A percentile compares a stretch with the other conserved stretches of the same genome.
Evolutionary conservation across 2,113 vertebrate genomes (phyloP).

Genomic region (Protomyctophum bolini): DNA sequence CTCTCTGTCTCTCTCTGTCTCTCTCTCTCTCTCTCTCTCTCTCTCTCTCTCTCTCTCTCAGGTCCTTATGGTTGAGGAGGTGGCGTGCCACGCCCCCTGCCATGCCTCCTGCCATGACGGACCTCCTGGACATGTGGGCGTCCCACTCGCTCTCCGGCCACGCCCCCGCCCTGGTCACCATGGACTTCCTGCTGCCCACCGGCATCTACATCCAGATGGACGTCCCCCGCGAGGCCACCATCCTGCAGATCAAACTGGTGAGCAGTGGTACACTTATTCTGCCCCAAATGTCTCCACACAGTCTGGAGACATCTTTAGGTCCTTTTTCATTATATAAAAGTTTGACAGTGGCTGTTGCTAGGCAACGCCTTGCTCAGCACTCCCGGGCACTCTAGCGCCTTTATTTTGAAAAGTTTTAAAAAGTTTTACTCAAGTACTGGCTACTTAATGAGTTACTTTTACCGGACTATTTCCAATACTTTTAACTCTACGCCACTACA

Average conservation of each 20-base stretch:
- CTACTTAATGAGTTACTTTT: too few relatives aligned
- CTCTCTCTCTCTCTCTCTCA: slow-evolving; percentile 38
- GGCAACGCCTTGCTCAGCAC: too few relatives aligned
- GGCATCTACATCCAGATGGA: slow-evolving; percentile 97
- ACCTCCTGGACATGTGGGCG: slow-evolving; percentile 96
- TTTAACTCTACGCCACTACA: too few relatives aligned
- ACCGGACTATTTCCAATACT: too few relatives aligned
- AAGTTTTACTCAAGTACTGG: too few relatives aligned
- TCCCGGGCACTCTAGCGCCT: too few relatives aligned
- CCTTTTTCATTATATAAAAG: too few relatives aligned
- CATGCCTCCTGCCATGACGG: slow-evolving; percentile 98
- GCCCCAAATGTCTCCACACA: too few relatives aligned
- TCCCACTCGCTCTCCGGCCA: slow-evolving; percentile 87
- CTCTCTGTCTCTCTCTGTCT: too few relatives aligned
- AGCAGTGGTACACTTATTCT: slow-evolving; percentile 16
- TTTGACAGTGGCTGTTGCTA: too few relatives aligned
- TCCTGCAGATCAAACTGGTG: slow-evolving; percentile 96
- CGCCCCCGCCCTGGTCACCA: slow-evolving; percentile 85
- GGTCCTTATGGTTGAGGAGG: slow-evolving; percentile 91
- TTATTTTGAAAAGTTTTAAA: too few relatives aligned
- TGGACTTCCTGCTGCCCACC: slow-evolving; percentile 95
- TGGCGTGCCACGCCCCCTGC: slow-evolving; percentile 79
- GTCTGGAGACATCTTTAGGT: too few relatives aligned
- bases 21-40: neutral
- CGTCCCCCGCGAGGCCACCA: slow-evolving; percentile 92